phyloP scores from a whole-genome alignment of 2,888 invertebrate genomes.

The Aphodius sticticus region DNA sequence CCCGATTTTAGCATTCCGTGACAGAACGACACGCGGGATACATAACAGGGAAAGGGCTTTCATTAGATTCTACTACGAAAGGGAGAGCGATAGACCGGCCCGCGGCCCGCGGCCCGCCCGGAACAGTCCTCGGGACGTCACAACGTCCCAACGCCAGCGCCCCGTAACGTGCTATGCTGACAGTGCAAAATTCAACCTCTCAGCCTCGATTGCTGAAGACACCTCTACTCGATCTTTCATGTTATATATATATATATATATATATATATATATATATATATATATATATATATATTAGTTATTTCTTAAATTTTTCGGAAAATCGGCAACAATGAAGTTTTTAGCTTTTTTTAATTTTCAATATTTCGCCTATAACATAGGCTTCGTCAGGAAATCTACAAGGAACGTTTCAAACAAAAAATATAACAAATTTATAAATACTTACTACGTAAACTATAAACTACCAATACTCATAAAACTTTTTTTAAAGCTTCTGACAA shows the following conservation, averaged over 20 bases:
- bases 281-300: too few species aligned
- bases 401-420: too few species aligned
- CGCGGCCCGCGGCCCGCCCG: conserved; percentile 23
- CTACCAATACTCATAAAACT: too few species aligned
- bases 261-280: background rate
- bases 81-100: conserved; percentile 29
- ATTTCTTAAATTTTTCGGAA: too few species aligned
- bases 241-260: background rate
- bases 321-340: too few species aligned
- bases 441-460: too few species aligned
- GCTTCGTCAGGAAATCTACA: too few species aligned
- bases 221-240: background rate
- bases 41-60: conserved; percentile 45
- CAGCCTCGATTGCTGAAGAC: background rate
- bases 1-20: conserved; percentile 50
- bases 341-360: too few species aligned
- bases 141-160: background rate
- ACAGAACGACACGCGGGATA: conserved; percentile 46
- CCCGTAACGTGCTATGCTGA: conserved; percentile 34
- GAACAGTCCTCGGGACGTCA: conserved; percentile 14
- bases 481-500: too few species aligned
- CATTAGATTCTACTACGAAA: conserved; percentile 43
- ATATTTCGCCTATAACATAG: too few species aligned
- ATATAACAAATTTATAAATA: too few species aligned
- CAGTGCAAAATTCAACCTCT: conserved; percentile 23